phyloP scores from a whole-genome alignment of 2,888 invertebrate genomes.

The Chirona hameri region DNA sequence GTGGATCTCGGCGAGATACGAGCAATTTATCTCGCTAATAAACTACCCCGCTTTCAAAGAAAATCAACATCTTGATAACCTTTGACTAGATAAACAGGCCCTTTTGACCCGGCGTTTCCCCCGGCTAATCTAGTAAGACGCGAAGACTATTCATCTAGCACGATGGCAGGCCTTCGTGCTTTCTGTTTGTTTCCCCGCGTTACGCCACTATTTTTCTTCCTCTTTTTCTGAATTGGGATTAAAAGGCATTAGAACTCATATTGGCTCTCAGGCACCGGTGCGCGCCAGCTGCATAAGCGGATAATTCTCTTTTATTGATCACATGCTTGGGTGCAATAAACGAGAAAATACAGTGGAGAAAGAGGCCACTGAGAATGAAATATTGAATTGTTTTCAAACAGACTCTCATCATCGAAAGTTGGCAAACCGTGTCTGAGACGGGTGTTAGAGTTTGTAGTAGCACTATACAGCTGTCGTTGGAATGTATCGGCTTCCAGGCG shows the following conservation, averaged over 20 bases:
- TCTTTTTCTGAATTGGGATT: slow-evolving; percentile 3
- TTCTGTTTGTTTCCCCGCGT: slow-evolving; percentile 6
- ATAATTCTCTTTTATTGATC: neutral
- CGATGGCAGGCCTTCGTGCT: neutral
- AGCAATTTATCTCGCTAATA: neutral
- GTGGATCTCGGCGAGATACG: neutral
- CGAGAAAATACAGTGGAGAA: neutral
- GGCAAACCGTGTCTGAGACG: no score
- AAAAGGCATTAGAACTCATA: slow-evolving; percentile 12
- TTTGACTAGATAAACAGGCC: slow-evolving; percentile 5
- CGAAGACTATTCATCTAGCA: neutral
- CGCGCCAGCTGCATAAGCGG: neutral
- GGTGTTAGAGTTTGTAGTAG: neutral
- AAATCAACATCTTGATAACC: slow-evolving; percentile 29
- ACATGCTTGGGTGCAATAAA: neutral
- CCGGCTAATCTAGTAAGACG: neutral
- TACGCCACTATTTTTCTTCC: slow-evolving; percentile 1
- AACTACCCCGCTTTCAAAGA: neutral
- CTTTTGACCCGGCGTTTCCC: neutral
- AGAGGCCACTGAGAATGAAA: neutral
- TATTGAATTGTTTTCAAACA: no score
- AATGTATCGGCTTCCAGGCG: neutral
- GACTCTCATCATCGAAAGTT: no score
- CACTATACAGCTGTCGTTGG: neutral
- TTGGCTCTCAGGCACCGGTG: neutral